Percentiles rank a stretch among this genome's conserved stretches.
These are phyloP conservation scores for Periophthalmus modestus DNA, from an alignment of 2,113 vertebrate genomes.

Conservation along the genomic window DNA sequence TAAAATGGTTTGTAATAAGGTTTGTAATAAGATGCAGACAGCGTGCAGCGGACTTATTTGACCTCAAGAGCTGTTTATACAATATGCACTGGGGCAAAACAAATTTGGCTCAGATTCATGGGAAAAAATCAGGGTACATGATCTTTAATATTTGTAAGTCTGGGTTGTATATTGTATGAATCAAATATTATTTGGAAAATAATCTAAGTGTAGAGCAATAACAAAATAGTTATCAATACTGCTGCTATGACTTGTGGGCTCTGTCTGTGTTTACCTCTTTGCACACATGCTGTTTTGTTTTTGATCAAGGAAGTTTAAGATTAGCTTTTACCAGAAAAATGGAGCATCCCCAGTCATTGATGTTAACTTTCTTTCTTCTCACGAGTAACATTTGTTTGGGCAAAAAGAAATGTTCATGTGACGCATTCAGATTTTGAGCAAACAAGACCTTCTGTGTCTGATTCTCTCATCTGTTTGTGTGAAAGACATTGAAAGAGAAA, in stretches of 20 bases:
- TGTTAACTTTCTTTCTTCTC: not conserved
- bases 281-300: conserved; percentile 47
- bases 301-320: conserved; percentile 53
- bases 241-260: not conserved
- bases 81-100: too few relatives aligned
- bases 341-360: conserved; percentile 26
- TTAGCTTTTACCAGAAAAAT: conserved; percentile 57
- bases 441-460: not conserved
- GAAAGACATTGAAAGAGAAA: conserved; percentile 1
- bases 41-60: too few relatives aligned
- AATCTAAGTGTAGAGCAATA: too few relatives aligned
- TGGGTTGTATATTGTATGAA: too few relatives aligned
- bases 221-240: not conserved
- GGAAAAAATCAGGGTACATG: too few relatives aligned
- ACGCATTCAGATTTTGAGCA: conserved; percentile 5
- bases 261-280: conserved; percentile 16
- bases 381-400: conserved; percentile 14
- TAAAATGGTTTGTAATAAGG: too few relatives aligned
- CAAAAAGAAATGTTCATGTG: conserved; percentile 15
- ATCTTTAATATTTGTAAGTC: too few relatives aligned
- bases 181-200: too few relatives aligned
- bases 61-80: too few relatives aligned
- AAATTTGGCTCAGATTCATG: too few relatives aligned
- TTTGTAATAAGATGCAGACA: too few relatives aligned
- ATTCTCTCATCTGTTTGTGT: not conserved